phyloP scores from a whole-genome alignment of 2,888 invertebrate genomes.

The Tuta absoluta region DNA sequence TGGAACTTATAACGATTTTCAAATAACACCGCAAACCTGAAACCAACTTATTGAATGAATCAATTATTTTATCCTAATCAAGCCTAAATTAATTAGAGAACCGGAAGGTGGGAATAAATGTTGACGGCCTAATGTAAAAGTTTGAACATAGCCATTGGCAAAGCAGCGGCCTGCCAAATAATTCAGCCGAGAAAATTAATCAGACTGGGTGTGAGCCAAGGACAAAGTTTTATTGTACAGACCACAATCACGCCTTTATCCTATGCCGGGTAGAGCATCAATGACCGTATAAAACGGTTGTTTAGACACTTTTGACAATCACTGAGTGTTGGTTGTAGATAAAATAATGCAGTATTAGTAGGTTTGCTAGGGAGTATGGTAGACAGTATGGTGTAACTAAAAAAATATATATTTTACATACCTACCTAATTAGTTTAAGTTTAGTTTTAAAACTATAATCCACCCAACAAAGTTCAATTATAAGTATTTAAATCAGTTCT shows the following conservation, averaged over 20 bases:
- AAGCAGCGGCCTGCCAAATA: conserved; percentile 50
- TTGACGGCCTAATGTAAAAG: conserved; percentile 21
- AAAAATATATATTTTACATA: too few species aligned
- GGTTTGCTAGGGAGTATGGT: too few species aligned
- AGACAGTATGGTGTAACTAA: too few species aligned
- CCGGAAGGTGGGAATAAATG: conserved; percentile 17
- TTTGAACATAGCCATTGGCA: conserved; percentile 41
- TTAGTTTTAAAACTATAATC: too few species aligned
- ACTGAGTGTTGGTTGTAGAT: too few species aligned
- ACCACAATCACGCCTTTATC: neutral
- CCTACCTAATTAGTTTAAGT: too few species aligned
- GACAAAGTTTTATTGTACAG: neutral
- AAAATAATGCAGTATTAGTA: too few species aligned
- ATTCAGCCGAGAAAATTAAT: conserved; percentile 52
- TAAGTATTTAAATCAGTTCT: too few species aligned
- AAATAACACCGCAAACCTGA: neutral
- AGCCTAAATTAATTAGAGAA: neutral
- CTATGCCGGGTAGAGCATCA: neutral
- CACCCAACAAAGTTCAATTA: too few species aligned
- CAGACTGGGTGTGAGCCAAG: conserved; percentile 42
- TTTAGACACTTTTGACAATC: too few species aligned
- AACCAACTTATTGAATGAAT: neutral
- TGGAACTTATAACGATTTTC: neutral
- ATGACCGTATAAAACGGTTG: too few species aligned
- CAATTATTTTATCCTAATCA: neutral